Evolutionary conservation across 2,113 vertebrate genomes (phyloP).

Genomic region (Strix uralensis): DNA sequence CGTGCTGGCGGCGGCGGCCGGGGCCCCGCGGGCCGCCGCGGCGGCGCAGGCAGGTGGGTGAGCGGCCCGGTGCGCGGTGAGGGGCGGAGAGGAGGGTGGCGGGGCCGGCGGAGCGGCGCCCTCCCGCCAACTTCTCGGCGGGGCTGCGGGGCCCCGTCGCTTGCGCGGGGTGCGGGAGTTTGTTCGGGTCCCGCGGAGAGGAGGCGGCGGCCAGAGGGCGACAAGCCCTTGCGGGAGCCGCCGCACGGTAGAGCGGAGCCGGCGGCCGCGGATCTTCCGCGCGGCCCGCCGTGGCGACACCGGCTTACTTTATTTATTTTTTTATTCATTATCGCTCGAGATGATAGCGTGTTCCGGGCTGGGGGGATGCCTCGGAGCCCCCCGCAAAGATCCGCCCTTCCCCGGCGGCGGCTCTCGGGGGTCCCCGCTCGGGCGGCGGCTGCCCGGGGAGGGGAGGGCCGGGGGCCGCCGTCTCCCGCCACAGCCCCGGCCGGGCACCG

Average conservation of each 20-base stretch:
- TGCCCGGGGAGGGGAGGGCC: too few relatives aligned
- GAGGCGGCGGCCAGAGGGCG: constrained; percentile 78
- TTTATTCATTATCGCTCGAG: neutral
- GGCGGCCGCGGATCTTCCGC: neutral
- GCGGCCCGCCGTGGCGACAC: neutral
- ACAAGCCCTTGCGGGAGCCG: constrained; percentile 78
- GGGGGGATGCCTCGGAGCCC: neutral
- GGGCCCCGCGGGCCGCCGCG: constrained; percentile 75
- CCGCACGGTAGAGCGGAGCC: neutral
- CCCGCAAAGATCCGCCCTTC: neutral
- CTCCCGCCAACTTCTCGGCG: neutral
- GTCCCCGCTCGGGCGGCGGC: neutral
- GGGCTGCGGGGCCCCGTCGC: neutral
- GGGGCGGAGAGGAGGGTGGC: neutral
- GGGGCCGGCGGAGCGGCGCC: neutral
- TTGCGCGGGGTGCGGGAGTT: constrained; percentile 57
- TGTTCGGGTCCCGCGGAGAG: constrained; percentile 75
- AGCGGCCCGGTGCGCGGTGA: neutral
- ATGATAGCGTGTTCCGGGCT: neutral
- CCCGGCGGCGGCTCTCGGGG: neutral
- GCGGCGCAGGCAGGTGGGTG: constrained; percentile 91
- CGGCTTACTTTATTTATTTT: too few relatives aligned
- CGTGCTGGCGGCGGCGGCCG: constrained; percentile 75
- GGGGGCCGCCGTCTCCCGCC: neutral
- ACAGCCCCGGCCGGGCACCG: neutral